These are phyloP conservation scores for Dasypus novemcinctus DNA, from an alignment of 2,113 vertebrate species.

Conservation along the genomic window DNA sequence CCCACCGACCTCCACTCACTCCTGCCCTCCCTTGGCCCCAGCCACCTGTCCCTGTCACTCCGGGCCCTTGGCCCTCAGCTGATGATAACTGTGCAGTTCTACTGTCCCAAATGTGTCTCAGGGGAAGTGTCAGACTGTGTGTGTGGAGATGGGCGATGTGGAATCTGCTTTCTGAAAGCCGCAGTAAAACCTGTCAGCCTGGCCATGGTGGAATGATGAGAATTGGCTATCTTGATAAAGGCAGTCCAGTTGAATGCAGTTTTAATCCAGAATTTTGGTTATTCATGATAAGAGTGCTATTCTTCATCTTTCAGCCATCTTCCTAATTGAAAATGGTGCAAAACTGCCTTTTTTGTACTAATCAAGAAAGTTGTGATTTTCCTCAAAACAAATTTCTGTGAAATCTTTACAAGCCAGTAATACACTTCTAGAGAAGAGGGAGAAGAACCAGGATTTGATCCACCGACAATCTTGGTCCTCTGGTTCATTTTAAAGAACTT, in stretches of 20 bases:
- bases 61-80: not conserved
- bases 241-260: fast-evolving
- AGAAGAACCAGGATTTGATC: not conserved
- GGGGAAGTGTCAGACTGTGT: conserved; percentile 86
- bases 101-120: not conserved
- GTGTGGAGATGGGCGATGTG: conserved; percentile 95
- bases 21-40: not conserved
- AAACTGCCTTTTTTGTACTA: not conserved
- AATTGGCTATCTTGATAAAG: not conserved
- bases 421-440: not conserved
- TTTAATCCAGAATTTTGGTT: not conserved
- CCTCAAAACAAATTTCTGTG: not conserved
- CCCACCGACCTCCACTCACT: not conserved
- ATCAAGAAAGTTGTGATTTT: not conserved
- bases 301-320: not conserved
- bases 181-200: fast-evolving
- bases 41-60: not conserved
- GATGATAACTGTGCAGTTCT: not conserved
- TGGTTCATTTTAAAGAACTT: not conserved
- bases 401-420: not conserved
- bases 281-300: not conserved
- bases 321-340: not conserved
- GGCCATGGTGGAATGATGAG: not conserved
- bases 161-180: conserved; percentile 86
- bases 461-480: too few species aligned